Percentiles rank a stretch among this genome's conserved stretches.
phyloP scores from a whole-genome alignment of 2,113 vertebrate species.

The Malurus melanocephalus region DNA sequence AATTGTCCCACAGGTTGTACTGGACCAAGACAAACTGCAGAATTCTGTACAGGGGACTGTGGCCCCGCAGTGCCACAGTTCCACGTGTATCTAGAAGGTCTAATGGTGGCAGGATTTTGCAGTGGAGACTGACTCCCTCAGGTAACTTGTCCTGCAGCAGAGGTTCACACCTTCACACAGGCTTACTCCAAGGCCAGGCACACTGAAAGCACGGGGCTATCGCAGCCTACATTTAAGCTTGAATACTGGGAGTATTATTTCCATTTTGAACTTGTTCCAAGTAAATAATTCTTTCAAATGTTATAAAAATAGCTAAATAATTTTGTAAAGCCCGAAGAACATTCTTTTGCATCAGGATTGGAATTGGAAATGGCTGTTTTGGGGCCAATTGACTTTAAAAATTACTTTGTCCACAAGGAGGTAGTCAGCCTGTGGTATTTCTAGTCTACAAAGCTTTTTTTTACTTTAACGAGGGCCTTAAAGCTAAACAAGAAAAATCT shows the following conservation, averaged over 20 bases:
- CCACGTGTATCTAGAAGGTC: fast-evolving
- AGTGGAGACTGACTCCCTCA: background rate
- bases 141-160: background rate
- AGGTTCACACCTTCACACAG: background rate
- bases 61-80: fast-evolving
- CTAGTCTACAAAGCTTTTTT: conserved; percentile 12
- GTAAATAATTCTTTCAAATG: background rate
- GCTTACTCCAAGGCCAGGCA: background rate
- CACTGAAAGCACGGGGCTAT: background rate
- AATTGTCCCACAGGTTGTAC: background rate
- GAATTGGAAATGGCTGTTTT: conserved; percentile 29
- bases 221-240: background rate
- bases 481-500: conserved; percentile 6
- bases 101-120: background rate
- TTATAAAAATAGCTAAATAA: conserved; percentile 21
- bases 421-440: background rate
- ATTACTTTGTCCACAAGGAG: background rate
- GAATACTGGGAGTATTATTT: background rate
- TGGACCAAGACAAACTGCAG: background rate
- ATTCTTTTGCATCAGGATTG: conserved; percentile 1
- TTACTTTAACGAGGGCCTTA: background rate
- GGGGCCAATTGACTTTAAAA: background rate
- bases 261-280: conserved; percentile 13
- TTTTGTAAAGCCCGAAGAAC: conserved; percentile 17
- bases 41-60: background rate